phyloP scores from a whole-genome alignment of 2,888 invertebrate genomes.

The Microctonus hyperodae region DNA sequence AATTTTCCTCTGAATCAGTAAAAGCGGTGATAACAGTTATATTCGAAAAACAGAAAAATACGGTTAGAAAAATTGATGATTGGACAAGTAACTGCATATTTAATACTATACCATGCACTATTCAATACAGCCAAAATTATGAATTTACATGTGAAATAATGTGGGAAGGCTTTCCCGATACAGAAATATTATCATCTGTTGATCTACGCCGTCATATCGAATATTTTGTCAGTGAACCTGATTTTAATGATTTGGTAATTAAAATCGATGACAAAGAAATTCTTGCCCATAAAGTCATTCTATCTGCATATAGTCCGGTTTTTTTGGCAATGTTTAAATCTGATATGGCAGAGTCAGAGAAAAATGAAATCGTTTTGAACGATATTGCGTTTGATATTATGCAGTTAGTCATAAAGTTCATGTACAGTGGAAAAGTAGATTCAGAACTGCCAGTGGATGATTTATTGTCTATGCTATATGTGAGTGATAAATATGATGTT shows the following conservation, averaged over 20 bases:
- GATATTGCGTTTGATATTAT: conserved; percentile 6
- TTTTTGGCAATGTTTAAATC: neutral
- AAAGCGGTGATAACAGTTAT: too few species aligned
- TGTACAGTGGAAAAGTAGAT: neutral
- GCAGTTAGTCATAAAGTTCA: neutral
- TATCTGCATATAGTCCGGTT: conserved; percentile 4
- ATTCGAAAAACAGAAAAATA: too few species aligned
- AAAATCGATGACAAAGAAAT: neutral
- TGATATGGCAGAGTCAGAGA: neutral
- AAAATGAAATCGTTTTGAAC: neutral
- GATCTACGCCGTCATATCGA: neutral
- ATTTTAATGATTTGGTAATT: neutral
- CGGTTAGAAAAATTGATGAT: too few species aligned
- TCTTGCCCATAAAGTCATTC: neutral
- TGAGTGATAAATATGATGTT: neutral
- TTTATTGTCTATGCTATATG: neutral
- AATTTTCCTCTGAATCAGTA: too few species aligned
- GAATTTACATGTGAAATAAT: too few species aligned
- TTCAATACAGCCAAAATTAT: too few species aligned
- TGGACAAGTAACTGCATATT: too few species aligned
- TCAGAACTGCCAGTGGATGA: neutral
- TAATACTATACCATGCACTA: too few species aligned
- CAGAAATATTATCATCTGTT: too few species aligned
- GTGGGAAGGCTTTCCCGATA: too few species aligned
- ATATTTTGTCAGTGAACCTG: neutral